A percentile compares a stretch with the other conserved stretches of the same genome.
Evolutionary conservation across 2,113 vertebrate genomes (phyloP).

Genomic region (Stegostoma tigrinum): DNA sequence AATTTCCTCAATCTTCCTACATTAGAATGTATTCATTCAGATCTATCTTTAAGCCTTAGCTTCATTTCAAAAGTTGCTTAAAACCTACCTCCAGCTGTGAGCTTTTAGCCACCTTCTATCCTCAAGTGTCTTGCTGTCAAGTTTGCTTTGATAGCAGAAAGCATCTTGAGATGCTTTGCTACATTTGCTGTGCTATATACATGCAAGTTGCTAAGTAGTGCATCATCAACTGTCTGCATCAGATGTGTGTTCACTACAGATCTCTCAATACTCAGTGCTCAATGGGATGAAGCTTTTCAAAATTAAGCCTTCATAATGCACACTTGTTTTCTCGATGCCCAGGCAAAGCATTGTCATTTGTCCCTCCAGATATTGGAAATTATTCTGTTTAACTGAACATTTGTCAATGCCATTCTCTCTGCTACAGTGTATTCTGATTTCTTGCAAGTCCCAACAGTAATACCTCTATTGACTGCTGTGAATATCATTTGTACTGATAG

Average conservation of each 20-base stretch:
- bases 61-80: neutral
- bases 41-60: no score
- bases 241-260: neutral
- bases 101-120: neutral
- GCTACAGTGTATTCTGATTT: neutral
- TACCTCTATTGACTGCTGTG: neutral
- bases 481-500: neutral
- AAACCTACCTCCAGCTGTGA: neutral
- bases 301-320: neutral
- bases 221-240: neutral
- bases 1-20: no score
- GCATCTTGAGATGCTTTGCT: neutral
- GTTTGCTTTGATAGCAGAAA: neutral
- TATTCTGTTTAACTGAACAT: neutral
- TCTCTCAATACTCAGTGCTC: neutral
- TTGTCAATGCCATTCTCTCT: constrained; percentile 3
- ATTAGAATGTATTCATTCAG: no score
- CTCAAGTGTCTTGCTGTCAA: neutral
- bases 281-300: neutral
- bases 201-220: neutral
- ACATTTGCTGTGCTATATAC: neutral
- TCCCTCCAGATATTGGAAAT: neutral
- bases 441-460: neutral
- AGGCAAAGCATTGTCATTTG: neutral
- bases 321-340: neutral